Evolutionary conservation across 2,888 invertebrate species (phyloP).

Genomic region (Cryptocephalus primarius): DNA sequence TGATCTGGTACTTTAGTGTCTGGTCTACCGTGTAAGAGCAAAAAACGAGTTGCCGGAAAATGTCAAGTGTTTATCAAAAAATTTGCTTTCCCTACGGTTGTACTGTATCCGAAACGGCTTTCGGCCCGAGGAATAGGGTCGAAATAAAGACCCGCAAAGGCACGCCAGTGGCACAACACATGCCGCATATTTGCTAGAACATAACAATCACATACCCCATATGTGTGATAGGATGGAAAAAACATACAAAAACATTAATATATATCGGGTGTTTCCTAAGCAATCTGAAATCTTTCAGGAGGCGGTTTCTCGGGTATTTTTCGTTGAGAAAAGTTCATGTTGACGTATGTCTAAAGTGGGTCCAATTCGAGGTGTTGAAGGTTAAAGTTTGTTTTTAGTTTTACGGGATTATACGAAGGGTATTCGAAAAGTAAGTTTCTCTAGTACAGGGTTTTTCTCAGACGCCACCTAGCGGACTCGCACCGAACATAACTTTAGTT

Average conservation of each 20-base stretch:
- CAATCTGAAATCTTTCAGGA: background rate
- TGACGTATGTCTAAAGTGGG: no score
- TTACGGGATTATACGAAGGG: no score
- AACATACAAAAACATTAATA: conserved; percentile 7
- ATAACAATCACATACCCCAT: conserved; percentile 37
- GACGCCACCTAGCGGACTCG: no score
- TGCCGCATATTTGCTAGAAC: conserved; percentile 31
- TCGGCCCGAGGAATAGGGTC: conserved; percentile 11
- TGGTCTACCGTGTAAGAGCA: conserved; percentile 1
- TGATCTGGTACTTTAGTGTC: no score
- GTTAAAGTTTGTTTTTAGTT: no score
- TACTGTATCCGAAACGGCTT: conserved; percentile 14
- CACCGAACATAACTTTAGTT: no score
- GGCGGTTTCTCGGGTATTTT: no score
- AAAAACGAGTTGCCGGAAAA: conserved; percentile 13
- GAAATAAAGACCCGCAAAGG: conserved; percentile 10
- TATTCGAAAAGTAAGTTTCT: no score
- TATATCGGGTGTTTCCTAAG: conserved; percentile 1
- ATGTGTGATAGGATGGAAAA: conserved; percentile 34
- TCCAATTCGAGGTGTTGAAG: no score
- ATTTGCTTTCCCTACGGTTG: conserved; percentile 25
- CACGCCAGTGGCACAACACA: conserved; percentile 16
- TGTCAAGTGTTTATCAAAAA: conserved; percentile 19
- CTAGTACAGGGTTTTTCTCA: no score
- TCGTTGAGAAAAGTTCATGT: no score